Evolutionary conservation across 1,140 invertebrate genomes (phyloP), one percentile per base, ranked within the genome.

Genomic region (Cardiocondyla obscurior): DNA sequence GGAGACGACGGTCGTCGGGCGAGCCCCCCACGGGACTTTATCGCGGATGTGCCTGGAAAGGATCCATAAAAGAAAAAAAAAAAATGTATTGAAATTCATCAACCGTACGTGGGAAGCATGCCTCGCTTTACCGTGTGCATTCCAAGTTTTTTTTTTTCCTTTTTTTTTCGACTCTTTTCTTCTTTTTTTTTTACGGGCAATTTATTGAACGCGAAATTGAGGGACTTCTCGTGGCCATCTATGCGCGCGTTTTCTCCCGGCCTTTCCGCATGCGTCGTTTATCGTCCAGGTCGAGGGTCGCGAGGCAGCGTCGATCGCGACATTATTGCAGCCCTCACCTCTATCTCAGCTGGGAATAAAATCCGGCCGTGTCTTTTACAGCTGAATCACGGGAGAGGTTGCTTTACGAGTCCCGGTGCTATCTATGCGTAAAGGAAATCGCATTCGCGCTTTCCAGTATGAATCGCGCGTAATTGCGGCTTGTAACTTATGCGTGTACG

Each of bases 81-180:
- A 84, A 42, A 10, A 44, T 16, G n/a, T 70, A 87, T 87, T 81
- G 85, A 88, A 88, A 84, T 87, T 88, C 85, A 84, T 88, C 85
- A 84, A 84, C 73, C 60, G 62, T 53, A n/a, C 33, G 55, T 46
- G 42, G 42, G 62, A 74, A 77, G 39, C 46, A 33, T 49, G 81
- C 57, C 81, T 81, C 53, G 83, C 72, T 39, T 46, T n/a, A 0
- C 44, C 39, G 55, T 39, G n/a, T 51, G 46, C 53, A 14, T 70
- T 53, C 8, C 42, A 62, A 28, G 12, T 58, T 49, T 62, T 16
- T 55, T 28, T 33, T 5, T 46, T 46, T 46, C 16, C 33, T 86
- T 72, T 87, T 84, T 70, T n/a, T n/a, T n/a, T n/a, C n/a, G n/a
- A n/a, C n/a, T n/a, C n/a, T n/a, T n/a, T n/a, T n/a, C n/a, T n/a